These are phyloP conservation scores for Epizoanthus illoricatus DNA, from an alignment of 92 coral and sea anemone species.

Conservation along the genomic window DNA sequence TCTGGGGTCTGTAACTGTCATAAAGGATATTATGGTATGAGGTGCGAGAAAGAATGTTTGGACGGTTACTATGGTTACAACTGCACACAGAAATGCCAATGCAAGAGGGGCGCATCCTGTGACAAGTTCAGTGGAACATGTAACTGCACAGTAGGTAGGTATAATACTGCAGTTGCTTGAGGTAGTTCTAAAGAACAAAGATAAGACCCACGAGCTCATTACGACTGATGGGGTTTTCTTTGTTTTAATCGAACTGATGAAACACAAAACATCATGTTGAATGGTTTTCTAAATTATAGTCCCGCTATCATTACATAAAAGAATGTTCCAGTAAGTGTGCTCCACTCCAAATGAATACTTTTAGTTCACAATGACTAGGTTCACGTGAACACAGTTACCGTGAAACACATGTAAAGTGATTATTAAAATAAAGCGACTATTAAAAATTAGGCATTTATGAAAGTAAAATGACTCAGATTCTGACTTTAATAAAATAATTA, in stretches of 20 bases:
- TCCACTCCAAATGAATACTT: too few species aligned
- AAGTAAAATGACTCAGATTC: too few species aligned
- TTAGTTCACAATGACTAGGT: too few species aligned
- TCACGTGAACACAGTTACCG: too few species aligned
- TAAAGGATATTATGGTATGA: constrained; percentile 70
- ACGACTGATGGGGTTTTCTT: background rate
- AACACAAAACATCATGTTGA: background rate
- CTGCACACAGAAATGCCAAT: constrained; percentile 87
- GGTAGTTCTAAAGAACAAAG: background rate
- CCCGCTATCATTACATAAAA: too few species aligned
- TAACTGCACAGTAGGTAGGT: constrained; percentile 66
- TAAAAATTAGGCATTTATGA: too few species aligned
- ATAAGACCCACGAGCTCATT: background rate
- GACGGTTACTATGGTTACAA: constrained; percentile 85
- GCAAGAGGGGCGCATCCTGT: constrained; percentile 71
- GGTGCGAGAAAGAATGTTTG: constrained; percentile 67
- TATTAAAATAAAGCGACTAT: too few species aligned
- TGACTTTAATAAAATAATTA: too few species aligned
- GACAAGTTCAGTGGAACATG: constrained; percentile 74
- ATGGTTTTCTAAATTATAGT: too few species aligned
- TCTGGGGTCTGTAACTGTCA: constrained; percentile 84
- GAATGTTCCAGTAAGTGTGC: too few species aligned
- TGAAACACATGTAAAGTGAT: too few species aligned
- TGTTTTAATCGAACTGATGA: background rate
- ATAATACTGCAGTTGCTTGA: background rate